Conservation (phyloP, 2,113 vertebrate species). For the Nymphicus hollandicus region DNA sequence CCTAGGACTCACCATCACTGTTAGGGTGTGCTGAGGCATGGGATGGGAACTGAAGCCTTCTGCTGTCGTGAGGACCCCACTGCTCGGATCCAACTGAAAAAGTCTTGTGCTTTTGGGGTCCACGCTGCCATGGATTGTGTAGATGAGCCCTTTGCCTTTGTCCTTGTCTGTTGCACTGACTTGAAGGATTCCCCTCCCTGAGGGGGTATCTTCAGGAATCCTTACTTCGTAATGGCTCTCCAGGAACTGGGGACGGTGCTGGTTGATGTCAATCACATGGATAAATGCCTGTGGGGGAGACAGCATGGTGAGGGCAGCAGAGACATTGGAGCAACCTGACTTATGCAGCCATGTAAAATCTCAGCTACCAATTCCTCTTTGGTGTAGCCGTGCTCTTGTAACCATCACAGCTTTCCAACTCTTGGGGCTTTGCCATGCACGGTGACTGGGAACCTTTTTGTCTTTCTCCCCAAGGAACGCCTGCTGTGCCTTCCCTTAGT, state of each 20-base stretch:
- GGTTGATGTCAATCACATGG: constrained; percentile 87
- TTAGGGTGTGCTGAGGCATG: constrained; percentile 80
- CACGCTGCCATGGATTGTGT: constrained; percentile 85
- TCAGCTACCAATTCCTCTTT: not conserved
- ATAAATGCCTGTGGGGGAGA: constrained; percentile 83
- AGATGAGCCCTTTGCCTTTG: constrained; percentile 86
- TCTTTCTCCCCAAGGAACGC: not conserved
- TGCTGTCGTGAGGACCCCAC: constrained; percentile 80
- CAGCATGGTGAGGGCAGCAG: not conserved
- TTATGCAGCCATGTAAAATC: not conserved
- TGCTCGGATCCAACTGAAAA: constrained; percentile 91
- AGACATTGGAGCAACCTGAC: not conserved
- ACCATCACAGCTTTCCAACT: not conserved
- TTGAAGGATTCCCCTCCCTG: constrained; percentile 84
- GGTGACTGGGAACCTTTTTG: not conserved
- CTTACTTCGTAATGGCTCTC: constrained; percentile 78
- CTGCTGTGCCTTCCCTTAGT: not conserved
- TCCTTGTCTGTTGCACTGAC: constrained; percentile 87
- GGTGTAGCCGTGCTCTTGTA: accelerated
- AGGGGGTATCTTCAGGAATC: constrained; percentile 86
- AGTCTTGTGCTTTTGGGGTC: constrained; percentile 81
- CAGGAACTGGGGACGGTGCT: constrained; percentile 88
- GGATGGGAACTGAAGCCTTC: constrained; percentile 83
- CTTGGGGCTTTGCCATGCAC: not conserved
- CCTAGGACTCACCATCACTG: constrained; percentile 84